These are phyloP conservation scores for Chloroceryle aenea DNA, from an alignment of 2,113 vertebrate genomes.

Conservation along the genomic window DNA sequence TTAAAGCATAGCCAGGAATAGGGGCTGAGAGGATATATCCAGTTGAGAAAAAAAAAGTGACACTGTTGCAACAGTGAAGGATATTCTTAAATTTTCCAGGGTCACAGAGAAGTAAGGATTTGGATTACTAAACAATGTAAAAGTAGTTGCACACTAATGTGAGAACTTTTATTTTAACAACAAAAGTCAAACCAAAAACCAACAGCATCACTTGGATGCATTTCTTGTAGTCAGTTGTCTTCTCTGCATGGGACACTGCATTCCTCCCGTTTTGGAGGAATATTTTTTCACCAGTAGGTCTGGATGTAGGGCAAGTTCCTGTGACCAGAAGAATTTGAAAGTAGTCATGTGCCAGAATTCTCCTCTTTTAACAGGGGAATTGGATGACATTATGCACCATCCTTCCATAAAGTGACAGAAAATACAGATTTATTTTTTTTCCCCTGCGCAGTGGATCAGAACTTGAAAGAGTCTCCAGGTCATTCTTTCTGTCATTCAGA, in stretches of 20 bases:
- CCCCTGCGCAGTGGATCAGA: background rate
- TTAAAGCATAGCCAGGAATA: background rate
- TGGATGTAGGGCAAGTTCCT: background rate
- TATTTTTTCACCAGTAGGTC: background rate
- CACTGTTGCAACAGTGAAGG: background rate
- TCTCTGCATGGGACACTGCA: background rate
- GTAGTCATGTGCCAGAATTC: accelerated
- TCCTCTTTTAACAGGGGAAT: background rate
- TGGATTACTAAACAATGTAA: background rate
- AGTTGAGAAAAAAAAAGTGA: background rate
- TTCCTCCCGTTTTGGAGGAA: background rate
- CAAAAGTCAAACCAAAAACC: background rate
- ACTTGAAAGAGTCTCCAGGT: background rate
- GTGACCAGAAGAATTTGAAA: background rate
- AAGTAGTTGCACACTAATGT: background rate
- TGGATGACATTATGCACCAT: accelerated
- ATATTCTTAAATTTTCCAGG: slow-evolving; percentile 34
- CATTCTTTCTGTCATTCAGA: background rate
- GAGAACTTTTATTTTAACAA: background rate
- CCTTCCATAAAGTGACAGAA: background rate
- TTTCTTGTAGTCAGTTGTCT: background rate
- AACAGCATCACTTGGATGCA: background rate
- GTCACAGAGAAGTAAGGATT: background rate
- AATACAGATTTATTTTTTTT: background rate
- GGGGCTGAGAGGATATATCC: background rate